Base-by-base conservation (phyloP, 2,888 invertebrate species). In the Griposia aprilina region DNA sequence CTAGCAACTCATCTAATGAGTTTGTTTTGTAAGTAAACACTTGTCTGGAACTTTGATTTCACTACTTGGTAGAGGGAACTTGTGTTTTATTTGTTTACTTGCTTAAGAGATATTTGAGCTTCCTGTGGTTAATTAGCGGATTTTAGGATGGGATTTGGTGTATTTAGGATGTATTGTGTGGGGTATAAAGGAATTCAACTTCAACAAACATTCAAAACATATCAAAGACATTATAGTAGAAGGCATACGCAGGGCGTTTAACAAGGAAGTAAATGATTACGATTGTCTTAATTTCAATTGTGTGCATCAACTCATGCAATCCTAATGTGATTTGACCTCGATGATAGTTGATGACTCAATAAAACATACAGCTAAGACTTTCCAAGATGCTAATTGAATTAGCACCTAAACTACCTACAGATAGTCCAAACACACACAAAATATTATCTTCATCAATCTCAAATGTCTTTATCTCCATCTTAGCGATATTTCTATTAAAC, bases 401-500 rank as follows among this genome's bases (percentile, higher is more conserved):
- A 82, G 23, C 45, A 59, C n/a, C 55, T 74, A n/a, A n/a, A 68
- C 23, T 30, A 57, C 20, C 36, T 62, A 26, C 52, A 15, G 20
- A 45, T 36, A 30, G 36, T 45, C 1, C 4, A 66, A 82, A 52
- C 5, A 59, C 5, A 59, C 23, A 59, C 36, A 48, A 83, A 60
- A 41, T 55, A 83, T 77, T 66, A 77, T 67, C 60, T 11, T 55
- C 26, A 83, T 62, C 59, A 60, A 55, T 66, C 59, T 48, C 6
- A n/a, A n/a, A 36, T 30, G 48, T 62, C 50, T 77, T 59, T 78
- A 78, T 91, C 88, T 88, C 80, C 81, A 87, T 87, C 89, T 90
- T 88, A 88, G 88, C 89, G 89, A 90, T 91, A 90, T 92, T 93
- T 91, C 90, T 92, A 93, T 93, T 92, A 93, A 91, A 90, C 86